Evolutionary conservation across 2,797 vertebrate genomes (phyloP).

Genomic region (Manis javanica): DNA sequence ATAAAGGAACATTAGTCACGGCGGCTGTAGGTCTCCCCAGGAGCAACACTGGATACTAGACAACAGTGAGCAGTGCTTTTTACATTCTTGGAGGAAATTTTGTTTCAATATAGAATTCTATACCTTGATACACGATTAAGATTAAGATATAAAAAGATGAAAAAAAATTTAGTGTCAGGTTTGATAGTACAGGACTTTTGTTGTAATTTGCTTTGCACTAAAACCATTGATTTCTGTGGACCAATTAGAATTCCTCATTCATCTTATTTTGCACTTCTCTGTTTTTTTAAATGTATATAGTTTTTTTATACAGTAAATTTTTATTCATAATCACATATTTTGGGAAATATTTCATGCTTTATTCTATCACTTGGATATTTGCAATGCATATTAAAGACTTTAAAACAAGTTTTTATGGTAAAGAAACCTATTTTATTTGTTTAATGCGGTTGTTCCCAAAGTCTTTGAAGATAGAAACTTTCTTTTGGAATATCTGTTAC

Average conservation of each 20-base stretch:
- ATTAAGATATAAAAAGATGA: neutral
- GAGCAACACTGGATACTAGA: neutral
- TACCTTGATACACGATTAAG: neutral
- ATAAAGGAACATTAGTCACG: neutral
- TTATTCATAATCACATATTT: conserved; percentile 27
- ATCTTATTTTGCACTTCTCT: neutral
- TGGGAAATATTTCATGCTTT: neutral
- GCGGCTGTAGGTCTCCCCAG: neutral
- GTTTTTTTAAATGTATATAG: neutral
- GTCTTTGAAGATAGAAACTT: neutral
- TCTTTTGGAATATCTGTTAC: neutral
- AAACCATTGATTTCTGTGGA: neutral
- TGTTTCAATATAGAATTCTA: neutral
- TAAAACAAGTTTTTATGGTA: neutral
- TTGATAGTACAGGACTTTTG: neutral
- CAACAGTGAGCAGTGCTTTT: neutral
- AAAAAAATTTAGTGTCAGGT: neutral
- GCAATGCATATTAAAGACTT: neutral
- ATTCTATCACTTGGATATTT: neutral
- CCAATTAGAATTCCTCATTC: neutral
- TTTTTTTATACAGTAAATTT: conserved; percentile 23
- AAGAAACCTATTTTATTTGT: neutral
- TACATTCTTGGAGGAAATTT: neutral
- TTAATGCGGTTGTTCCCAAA: neutral
- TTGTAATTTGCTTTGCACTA: neutral